Evolutionary conservation across 2,113 vertebrate genomes (phyloP).

Genomic region (Cathartes aura): DNA sequence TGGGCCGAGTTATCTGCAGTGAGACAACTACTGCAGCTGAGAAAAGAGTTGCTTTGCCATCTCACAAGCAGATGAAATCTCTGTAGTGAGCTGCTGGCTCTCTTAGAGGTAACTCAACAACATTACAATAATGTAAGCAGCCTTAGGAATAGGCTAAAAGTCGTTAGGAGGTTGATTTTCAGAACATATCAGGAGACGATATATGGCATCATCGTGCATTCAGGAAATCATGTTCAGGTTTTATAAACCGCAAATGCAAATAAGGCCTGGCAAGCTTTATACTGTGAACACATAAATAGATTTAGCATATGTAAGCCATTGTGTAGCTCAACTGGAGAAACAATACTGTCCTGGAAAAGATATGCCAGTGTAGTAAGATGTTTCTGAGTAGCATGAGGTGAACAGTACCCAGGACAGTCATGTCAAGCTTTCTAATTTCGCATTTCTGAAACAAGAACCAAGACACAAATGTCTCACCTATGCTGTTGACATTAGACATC

Average conservation of each 20-base stretch:
- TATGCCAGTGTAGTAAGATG: background rate
- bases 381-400: background rate
- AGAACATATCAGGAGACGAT: background rate
- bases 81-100: background rate
- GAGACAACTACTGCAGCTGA: background rate
- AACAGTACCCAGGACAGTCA: background rate
- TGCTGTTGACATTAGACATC: background rate
- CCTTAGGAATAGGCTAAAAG: background rate
- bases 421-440: background rate
- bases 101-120: constrained; percentile 3
- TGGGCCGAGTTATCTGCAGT: constrained; percentile 11
- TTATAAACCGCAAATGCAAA: constrained; percentile 47
- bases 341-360: background rate
- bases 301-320: background rate
- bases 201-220: background rate
- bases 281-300: background rate
- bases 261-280: background rate
- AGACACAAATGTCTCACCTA: background rate
- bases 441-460: background rate
- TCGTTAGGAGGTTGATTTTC: background rate
- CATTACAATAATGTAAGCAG: background rate
- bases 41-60: background rate
- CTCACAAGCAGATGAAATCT: background rate
- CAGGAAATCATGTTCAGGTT: constrained; percentile 6
- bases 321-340: background rate